These are phyloP conservation scores for Caenorhabditis afra DNA, from an alignment of 2,888 invertebrate genomes.

Conservation along the genomic window DNA sequence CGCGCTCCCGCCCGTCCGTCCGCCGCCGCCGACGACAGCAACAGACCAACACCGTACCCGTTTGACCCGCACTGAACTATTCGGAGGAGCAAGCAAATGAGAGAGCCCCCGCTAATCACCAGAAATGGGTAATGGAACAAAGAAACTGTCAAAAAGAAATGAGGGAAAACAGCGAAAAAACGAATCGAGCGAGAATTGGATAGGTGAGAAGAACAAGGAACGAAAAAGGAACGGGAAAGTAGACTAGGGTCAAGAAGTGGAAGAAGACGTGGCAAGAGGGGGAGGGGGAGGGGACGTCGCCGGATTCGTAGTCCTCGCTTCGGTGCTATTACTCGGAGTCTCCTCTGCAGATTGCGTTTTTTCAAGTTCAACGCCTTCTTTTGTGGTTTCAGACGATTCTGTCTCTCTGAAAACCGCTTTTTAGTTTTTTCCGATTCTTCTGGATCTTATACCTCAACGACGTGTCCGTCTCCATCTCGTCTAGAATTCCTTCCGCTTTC, in stretches of 20 bases:
- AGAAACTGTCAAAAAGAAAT: conserved; percentile 15
- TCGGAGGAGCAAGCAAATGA: conserved; percentile 1
- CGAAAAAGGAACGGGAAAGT: neutral
- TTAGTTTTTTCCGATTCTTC: too few relatives aligned
- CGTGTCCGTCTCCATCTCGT: conserved; percentile 15
- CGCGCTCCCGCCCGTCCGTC: neutral
- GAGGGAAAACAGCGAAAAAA: conserved; percentile 8
- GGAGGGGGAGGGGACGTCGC: neutral
- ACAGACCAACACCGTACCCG: conserved; percentile 7
- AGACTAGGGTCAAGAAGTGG: too few relatives aligned
- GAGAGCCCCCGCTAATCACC: conserved; percentile 16
- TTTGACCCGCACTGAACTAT: conserved; percentile 24
- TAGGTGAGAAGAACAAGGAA: neutral
- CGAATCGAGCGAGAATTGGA: conserved; percentile 1
- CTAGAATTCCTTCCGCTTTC: conserved; percentile 28
- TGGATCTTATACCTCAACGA: conserved; percentile 21
- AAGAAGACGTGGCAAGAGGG: conserved; percentile 9
- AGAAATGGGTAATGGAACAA: conserved; percentile 31
- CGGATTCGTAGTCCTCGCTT: neutral
- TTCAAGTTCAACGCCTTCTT: neutral
- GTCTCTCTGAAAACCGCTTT: conserved; percentile 7
- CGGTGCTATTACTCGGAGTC: neutral
- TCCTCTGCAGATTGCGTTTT: neutral
- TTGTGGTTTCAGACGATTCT: conserved; percentile 1
- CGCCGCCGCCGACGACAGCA: too few relatives aligned